phyloP scores from a whole-genome alignment of 2,113 vertebrate genomes.

The Cyprinus carpio region DNA sequence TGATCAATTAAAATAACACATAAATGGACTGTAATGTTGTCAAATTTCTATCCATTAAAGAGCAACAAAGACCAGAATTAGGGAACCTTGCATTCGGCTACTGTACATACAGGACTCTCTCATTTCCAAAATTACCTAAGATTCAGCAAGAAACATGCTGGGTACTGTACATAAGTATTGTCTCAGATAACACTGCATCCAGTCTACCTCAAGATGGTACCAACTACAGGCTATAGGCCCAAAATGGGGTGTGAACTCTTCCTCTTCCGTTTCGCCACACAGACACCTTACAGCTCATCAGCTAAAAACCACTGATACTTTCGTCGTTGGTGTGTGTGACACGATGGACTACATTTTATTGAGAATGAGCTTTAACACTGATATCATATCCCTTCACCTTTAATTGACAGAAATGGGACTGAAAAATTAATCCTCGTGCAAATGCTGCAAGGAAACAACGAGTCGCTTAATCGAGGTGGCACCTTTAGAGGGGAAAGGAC shows the following conservation, averaged over 20 bases:
- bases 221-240: neutral
- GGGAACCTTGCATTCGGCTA: neutral
- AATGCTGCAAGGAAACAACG: neutral
- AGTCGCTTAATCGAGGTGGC: neutral
- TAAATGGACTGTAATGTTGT: neutral
- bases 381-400: neutral
- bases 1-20: neutral
- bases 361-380: neutral
- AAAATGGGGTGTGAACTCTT: conserved; percentile 9
- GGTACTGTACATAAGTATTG: neutral
- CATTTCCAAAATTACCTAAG: neutral
- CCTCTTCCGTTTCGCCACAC: neutral
- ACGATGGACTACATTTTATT: neutral
- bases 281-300: neutral
- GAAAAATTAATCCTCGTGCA: neutral
- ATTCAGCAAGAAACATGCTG: neutral
- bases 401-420: neutral
- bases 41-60: neutral
- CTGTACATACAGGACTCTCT: neutral
- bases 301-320: neutral
- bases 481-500: neutral
- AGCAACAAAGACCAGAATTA: neutral
- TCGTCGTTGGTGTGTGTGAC: neutral
- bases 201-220: neutral
- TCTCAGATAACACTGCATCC: neutral